Conservation (phyloP, 2,888 invertebrate species). For the Parnassius orleans region DNA sequence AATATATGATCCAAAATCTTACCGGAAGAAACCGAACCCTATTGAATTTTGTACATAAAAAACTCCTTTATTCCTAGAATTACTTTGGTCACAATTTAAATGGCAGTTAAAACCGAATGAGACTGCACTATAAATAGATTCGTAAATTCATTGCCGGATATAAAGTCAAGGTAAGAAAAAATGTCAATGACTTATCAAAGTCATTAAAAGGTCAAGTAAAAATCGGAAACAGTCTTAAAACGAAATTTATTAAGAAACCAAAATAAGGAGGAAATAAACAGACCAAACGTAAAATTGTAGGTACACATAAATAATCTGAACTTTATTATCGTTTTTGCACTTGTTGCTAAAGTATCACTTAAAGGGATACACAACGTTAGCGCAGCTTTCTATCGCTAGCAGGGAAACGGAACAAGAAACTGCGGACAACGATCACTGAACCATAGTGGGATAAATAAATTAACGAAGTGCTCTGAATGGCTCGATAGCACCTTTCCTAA, state of each 20-base stretch:
- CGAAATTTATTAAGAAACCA: neutral
- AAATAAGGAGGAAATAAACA: slow-evolving; percentile 1
- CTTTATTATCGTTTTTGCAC: neutral
- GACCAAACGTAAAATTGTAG: neutral
- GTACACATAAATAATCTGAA: neutral
- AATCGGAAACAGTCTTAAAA: slow-evolving; percentile 13
- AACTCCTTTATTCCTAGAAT: neutral
- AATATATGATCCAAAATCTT: too few relatives aligned
- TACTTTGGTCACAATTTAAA: neutral
- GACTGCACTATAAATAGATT: neutral
- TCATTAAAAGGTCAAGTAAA: slow-evolving; percentile 8
- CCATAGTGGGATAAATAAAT: slow-evolving; percentile 28
- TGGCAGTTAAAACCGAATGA: neutral
- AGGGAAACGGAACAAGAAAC: slow-evolving; percentile 27
- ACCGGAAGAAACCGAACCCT: too few relatives aligned
- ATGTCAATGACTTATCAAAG: slow-evolving; percentile 12
- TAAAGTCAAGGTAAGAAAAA: neutral
- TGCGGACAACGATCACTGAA: slow-evolving; percentile 20
- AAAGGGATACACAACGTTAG: slow-evolving; percentile 1
- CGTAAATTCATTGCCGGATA: slow-evolving; percentile 6
- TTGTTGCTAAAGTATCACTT: neutral
- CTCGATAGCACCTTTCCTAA: slow-evolving; percentile 21
- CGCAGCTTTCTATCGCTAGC: slow-evolving; percentile 20
- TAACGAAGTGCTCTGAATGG: slow-evolving; percentile 24
- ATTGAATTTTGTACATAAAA: neutral